Percentiles rank a stretch among this genome's conserved stretches.
Evolutionary conservation across 2,113 vertebrate species (phyloP).

Genomic region (Equus przewalskii): DNA sequence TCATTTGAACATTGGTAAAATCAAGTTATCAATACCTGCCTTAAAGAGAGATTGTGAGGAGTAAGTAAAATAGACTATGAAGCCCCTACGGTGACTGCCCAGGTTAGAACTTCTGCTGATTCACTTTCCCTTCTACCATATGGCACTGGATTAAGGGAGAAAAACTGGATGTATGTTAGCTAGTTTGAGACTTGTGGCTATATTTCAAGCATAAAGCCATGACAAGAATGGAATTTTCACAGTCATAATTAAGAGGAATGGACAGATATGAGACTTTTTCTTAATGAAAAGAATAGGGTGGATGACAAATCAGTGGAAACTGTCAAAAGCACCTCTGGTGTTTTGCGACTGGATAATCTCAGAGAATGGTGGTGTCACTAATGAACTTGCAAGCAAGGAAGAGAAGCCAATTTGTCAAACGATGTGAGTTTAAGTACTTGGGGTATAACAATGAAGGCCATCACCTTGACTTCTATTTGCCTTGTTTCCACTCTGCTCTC

Average conservation of each 20-base stretch:
- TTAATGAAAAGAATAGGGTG: background rate
- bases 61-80: background rate
- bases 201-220: constrained; percentile 24
- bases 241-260: background rate
- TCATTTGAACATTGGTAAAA: constrained; percentile 39
- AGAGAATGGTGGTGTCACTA: background rate
- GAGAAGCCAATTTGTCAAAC: background rate
- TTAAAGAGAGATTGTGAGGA: background rate
- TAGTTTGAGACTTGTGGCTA: background rate
- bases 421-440: background rate
- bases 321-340: background rate
- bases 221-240: background rate
- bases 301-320: background rate
- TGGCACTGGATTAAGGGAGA: background rate
- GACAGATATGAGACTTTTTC: background rate
- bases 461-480: background rate
- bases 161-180: background rate
- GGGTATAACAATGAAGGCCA: background rate
- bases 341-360: background rate
- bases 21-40: background rate
- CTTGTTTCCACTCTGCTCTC: background rate
- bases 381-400: background rate
- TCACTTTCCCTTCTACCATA: background rate
- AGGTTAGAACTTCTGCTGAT: background rate
- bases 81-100: background rate